Conservation (phyloP, 1,140 invertebrate species). For the Oreohelix idahoensis region DNA sequence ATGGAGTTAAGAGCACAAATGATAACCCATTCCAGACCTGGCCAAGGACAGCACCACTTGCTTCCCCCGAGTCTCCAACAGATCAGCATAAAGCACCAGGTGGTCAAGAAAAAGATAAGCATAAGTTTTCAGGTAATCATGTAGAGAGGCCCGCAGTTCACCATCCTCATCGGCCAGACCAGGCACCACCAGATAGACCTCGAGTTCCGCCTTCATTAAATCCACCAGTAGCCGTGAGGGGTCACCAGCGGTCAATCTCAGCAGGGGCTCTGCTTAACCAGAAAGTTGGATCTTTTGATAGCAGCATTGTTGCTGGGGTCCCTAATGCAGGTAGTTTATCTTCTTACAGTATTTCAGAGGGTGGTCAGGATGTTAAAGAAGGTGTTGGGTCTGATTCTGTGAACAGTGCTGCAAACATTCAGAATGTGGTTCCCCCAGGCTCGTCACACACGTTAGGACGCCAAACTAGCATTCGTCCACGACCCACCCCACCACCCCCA, state of each 20-base stretch:
- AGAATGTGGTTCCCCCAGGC: slow-evolving; percentile 10
- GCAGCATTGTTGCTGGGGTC: background rate
- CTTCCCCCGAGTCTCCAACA: slow-evolving; percentile 46
- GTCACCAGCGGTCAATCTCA: slow-evolving; percentile 63
- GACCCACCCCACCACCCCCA: slow-evolving; percentile 32
- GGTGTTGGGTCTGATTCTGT: slow-evolving; percentile 26
- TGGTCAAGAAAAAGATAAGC: slow-evolving; percentile 38
- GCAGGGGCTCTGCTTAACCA: slow-evolving; percentile 54
- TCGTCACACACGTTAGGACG: slow-evolving; percentile 23
- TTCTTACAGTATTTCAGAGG: slow-evolving; percentile 21
- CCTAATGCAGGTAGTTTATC: slow-evolving; percentile 40
- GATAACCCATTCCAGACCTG: slow-evolving; percentile 50
- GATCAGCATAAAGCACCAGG: slow-evolving; percentile 13
- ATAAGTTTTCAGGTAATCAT: slow-evolving; percentile 44
- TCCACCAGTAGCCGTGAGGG: slow-evolving; percentile 48
- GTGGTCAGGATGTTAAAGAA: slow-evolving; percentile 7
- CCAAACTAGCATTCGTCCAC: slow-evolving; percentile 14
- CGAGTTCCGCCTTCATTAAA: slow-evolving; percentile 47
- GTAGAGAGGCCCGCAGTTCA: slow-evolving; percentile 47
- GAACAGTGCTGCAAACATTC: slow-evolving; percentile 19
- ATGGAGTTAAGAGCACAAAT: slow-evolving; percentile 22
- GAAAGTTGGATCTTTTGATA: background rate
- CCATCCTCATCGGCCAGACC: slow-evolving; percentile 40
- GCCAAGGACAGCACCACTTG: slow-evolving; percentile 53
- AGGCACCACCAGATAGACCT: slow-evolving; percentile 52